Percentiles rank a stretch among this genome's conserved stretches.
These are phyloP conservation scores for Gobio gobio DNA, from an alignment of 2,113 vertebrate genomes.

Conservation along the genomic window DNA sequence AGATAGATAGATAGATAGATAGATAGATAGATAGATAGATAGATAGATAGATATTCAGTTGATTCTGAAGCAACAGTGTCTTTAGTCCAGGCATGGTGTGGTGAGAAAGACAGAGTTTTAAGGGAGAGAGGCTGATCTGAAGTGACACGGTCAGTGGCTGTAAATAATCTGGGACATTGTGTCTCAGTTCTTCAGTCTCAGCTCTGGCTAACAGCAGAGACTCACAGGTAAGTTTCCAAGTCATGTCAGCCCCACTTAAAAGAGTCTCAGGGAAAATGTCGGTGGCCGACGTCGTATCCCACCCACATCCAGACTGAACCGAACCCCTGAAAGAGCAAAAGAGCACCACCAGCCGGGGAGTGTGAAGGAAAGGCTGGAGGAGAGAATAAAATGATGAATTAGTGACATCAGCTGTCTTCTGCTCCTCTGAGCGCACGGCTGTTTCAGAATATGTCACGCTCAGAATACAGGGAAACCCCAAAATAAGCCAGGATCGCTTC, in stretches of 20 bases:
- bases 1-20: no score
- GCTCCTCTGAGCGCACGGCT: background rate
- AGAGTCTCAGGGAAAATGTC: background rate
- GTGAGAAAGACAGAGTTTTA: slow-evolving; percentile 3
- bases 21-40: no score
- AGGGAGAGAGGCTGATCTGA: slow-evolving; percentile 16
- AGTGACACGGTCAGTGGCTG: slow-evolving; percentile 32
- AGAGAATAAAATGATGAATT: slow-evolving; percentile 17
- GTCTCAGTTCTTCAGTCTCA: slow-evolving; percentile 17
- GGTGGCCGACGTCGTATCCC: background rate
- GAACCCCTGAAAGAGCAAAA: background rate
- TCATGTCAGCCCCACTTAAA: slow-evolving; percentile 9
- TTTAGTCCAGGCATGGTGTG: background rate
- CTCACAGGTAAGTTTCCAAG: slow-evolving; percentile 29
- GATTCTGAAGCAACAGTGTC: background rate
- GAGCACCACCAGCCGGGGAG: background rate
- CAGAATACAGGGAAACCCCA: background rate
- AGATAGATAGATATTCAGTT: no score
- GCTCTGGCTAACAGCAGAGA: slow-evolving; percentile 12
- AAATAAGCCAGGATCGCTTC: slow-evolving; percentile 3
- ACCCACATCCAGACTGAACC: background rate
- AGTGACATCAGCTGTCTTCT: slow-evolving; percentile 27
- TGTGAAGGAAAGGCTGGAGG: background rate
- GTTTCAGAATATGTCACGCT: background rate
- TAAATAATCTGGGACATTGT: slow-evolving; percentile 34